Evolutionary conservation across 1,140 invertebrate genomes (phyloP).

Genomic region (Conus betulinus): DNA sequence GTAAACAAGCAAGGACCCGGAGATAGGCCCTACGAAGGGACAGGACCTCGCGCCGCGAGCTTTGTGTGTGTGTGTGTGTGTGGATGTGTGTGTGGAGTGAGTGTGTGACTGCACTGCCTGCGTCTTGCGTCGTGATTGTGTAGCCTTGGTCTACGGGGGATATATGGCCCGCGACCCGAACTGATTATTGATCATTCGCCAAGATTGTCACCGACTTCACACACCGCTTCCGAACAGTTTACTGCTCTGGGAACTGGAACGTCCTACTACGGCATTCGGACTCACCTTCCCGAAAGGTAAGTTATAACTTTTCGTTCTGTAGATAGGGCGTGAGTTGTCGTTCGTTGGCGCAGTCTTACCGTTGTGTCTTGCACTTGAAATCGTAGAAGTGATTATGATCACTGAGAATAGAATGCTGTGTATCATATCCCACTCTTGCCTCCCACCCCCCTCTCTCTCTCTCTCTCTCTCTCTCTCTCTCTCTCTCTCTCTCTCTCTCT

Average conservation of each 20-base stretch:
- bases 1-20: neutral
- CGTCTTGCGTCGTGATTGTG: neutral
- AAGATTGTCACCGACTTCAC: constrained; percentile 28
- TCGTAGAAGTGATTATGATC: no score
- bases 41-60: neutral
- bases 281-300: neutral
- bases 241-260: neutral
- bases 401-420: no score
- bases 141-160: constrained; percentile 16
- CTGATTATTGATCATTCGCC: constrained; percentile 21
- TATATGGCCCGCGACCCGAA: constrained; percentile 31
- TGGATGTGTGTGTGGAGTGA: neutral
- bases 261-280: neutral
- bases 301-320: no score
- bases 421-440: no score
- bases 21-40: neutral
- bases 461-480: constrained; percentile 12
- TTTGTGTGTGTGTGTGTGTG: neutral
- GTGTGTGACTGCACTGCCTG: no score
- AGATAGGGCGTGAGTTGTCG: no score
- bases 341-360: no score
- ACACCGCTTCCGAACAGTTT: neutral
- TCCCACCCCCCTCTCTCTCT: neutral
- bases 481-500: constrained; percentile 7
- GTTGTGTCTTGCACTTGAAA: no score